phyloP scores from a whole-genome alignment of 2,113 vertebrate genomes.

The Chaetodon trifascialis region DNA sequence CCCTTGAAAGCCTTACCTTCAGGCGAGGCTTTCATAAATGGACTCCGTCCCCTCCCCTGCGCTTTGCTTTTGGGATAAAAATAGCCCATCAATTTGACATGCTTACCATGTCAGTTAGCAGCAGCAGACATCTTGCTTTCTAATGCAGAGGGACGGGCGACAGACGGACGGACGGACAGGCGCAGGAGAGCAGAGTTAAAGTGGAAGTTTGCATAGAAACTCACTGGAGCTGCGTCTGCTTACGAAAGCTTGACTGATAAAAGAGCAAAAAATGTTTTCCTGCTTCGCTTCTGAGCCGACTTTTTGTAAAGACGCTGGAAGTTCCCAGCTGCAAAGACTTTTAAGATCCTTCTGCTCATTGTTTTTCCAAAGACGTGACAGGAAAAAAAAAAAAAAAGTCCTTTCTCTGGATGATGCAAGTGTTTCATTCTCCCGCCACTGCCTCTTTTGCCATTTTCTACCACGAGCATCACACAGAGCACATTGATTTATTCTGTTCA shows the following conservation, averaged over 20 bases:
- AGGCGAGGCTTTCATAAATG: slow-evolving; percentile 61
- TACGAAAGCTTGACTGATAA: slow-evolving; percentile 11
- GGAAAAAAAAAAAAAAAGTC: slow-evolving; percentile 21
- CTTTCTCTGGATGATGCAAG: slow-evolving; percentile 47
- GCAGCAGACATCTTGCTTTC: slow-evolving; percentile 26
- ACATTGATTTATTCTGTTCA: slow-evolving; percentile 44
- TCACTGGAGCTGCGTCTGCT: neutral
- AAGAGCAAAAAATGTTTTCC: neutral
- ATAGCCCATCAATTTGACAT: slow-evolving; percentile 65
- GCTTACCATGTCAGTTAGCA: slow-evolving; percentile 55
- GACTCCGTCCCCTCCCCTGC: slow-evolving; percentile 31
- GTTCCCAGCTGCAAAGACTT: neutral
- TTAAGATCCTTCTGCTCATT: slow-evolving; percentile 24
- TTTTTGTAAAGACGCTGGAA: slow-evolving; percentile 7
- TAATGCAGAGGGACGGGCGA: slow-evolving; percentile 1
- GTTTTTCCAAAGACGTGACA: slow-evolving; percentile 27
- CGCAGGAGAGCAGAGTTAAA: neutral
- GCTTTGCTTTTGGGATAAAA: slow-evolving; percentile 57
- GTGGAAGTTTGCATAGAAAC: slow-evolving; percentile 6
- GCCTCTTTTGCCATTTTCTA: slow-evolving; percentile 14
- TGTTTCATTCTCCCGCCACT: slow-evolving; percentile 29
- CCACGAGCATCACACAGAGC: slow-evolving; percentile 14
- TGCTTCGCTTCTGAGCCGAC: neutral
- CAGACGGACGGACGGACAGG: neutral
- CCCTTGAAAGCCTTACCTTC: slow-evolving; percentile 61